Conservation (phyloP, 2,888 invertebrate genomes). For the Drosophila infuscata region DNA sequence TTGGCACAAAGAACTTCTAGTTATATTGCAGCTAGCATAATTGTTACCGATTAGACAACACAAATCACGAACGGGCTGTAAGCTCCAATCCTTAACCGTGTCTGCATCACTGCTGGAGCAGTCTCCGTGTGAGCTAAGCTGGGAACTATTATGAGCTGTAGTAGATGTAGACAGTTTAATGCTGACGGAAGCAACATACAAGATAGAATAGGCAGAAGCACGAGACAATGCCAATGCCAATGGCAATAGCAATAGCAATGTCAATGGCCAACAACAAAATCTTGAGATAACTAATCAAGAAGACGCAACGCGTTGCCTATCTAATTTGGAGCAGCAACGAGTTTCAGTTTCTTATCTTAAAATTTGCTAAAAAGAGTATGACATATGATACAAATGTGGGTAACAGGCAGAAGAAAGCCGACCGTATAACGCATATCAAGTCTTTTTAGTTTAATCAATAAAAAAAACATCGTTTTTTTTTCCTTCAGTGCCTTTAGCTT, state of each 20-base stretch:
- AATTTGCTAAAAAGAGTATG: neutral
- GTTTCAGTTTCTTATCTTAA: conserved; percentile 3
- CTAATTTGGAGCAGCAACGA: conserved; percentile 8
- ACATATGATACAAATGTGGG: neutral
- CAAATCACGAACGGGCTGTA: conserved; percentile 73
- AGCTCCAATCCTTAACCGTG: conserved; percentile 12
- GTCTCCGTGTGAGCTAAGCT: conserved; percentile 52
- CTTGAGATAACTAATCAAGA: conserved; percentile 45
- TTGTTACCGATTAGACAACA: conserved; percentile 75
- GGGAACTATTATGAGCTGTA: conserved; percentile 71
- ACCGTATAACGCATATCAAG: neutral
- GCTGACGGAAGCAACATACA: conserved; percentile 73
- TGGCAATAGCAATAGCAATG: conserved; percentile 14
- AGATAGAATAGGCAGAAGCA: conserved; percentile 62
- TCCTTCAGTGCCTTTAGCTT: neutral
- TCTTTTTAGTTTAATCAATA: neutral
- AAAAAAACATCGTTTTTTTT: neutral
- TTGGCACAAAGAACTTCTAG: conserved; percentile 24
- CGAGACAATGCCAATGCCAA: conserved; percentile 53
- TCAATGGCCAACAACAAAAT: conserved; percentile 7
- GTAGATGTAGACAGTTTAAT: conserved; percentile 56
- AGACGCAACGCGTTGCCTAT: conserved; percentile 17
- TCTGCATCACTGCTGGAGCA: conserved; percentile 28
- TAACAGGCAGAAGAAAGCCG: neutral
- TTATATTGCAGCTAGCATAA: conserved; percentile 53